These are phyloP conservation scores for Gryllus longicercus DNA, from an alignment of 2,888 invertebrate species.

Conservation along the genomic window DNA sequence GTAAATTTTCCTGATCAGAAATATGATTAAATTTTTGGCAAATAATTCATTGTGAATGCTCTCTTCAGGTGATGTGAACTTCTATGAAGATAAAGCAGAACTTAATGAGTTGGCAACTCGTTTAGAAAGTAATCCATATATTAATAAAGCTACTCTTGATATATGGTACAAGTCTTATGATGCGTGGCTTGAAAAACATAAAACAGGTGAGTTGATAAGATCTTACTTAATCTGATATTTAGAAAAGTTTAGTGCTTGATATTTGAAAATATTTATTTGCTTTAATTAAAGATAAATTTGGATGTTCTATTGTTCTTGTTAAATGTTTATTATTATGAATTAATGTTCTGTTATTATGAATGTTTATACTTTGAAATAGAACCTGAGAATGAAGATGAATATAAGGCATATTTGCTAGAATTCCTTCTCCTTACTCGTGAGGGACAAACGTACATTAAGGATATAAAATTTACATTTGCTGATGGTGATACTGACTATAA, in stretches of 20 bases:
- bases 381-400: constrained; percentile 41
- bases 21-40: background rate
- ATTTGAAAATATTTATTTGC: too few species aligned
- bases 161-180: constrained; percentile 46
- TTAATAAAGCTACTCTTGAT: constrained; percentile 45
- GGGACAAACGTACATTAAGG: constrained; percentile 46
- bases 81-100: constrained; percentile 44
- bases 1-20: background rate
- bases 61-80: constrained; percentile 44
- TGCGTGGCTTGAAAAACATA: constrained; percentile 41
- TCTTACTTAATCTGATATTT: background rate
- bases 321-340: too few species aligned
- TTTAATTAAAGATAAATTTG: too few species aligned
- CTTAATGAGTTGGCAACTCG: constrained; percentile 41
- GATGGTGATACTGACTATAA: constrained; percentile 44
- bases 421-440: constrained; percentile 45
- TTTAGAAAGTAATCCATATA: constrained; percentile 43
- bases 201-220: constrained; percentile 27
- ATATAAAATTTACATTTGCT: constrained; percentile 45
- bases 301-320: too few species aligned
- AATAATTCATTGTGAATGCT: background rate
- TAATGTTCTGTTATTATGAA: too few species aligned
- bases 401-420: constrained; percentile 44
- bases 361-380: too few species aligned
- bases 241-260: too few species aligned